phyloP scores from a whole-genome alignment of 1,140 invertebrate species.

The Heliconius nattereri region DNA sequence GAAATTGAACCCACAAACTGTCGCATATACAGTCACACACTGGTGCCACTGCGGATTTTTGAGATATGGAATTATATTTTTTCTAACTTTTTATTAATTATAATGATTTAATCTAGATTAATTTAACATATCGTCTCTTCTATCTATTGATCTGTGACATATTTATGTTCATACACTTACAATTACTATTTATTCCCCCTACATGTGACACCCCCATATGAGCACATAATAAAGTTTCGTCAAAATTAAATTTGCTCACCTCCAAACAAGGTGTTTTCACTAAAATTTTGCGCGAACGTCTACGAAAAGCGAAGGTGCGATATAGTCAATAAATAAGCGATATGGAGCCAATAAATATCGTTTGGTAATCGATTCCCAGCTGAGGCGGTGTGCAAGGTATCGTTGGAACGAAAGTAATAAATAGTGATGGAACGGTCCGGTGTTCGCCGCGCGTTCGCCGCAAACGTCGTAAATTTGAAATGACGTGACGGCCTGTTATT shows the following conservation, averaged over 20 bases:
- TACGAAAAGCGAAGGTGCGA: slow-evolving; percentile 35
- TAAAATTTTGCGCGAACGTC: slow-evolving; percentile 33
- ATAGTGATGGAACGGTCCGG: slow-evolving; percentile 53
- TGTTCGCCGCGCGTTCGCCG: slow-evolving; percentile 20
- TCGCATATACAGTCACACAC: too few relatives aligned
- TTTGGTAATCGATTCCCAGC: slow-evolving; percentile 45
- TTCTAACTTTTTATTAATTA: too few relatives aligned
- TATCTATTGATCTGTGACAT: not conserved
- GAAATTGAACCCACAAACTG: too few relatives aligned
- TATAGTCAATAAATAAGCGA: slow-evolving; percentile 39
- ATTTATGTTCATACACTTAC: not conserved
- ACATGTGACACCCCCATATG: slow-evolving; percentile 10
- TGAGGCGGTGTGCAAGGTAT: slow-evolving; percentile 37
- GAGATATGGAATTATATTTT: too few relatives aligned
- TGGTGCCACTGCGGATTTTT: too few relatives aligned
- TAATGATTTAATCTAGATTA: not conserved
- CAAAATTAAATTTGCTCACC: slow-evolving; percentile 34
- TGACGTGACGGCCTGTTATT: slow-evolving; percentile 51
- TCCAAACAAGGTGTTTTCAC: slow-evolving; percentile 30
- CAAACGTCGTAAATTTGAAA: slow-evolving; percentile 54
- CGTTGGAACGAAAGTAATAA: slow-evolving; percentile 51
- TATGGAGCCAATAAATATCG: slow-evolving; percentile 42
- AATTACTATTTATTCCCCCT: not conserved
- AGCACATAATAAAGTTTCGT: slow-evolving; percentile 33
- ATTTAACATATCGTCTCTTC: not conserved